Conservation (phyloP, 2,888 invertebrate species). For the Hypolimnas misippus region DNA sequence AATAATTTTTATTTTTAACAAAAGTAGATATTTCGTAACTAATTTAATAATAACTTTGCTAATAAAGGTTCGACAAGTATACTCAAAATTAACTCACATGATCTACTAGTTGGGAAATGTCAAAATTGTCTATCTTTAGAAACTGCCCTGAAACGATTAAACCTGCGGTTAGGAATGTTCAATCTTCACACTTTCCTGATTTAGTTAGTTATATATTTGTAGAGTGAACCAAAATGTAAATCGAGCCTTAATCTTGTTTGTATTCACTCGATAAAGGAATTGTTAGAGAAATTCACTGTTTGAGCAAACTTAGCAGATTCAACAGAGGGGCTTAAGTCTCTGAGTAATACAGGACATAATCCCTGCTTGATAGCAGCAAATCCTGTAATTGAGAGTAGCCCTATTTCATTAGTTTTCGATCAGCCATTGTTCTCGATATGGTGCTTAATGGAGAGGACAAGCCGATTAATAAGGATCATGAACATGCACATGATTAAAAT, state of each 20-base stretch:
- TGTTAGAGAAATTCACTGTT: constrained; percentile 13
- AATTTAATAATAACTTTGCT: too few relatives aligned
- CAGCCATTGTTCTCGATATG: constrained; percentile 8
- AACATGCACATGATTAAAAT: not conserved
- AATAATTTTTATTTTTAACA: too few relatives aligned
- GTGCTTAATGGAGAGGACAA: constrained; percentile 25
- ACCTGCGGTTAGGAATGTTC: not conserved
- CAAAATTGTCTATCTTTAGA: not conserved
- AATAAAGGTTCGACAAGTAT: too few relatives aligned
- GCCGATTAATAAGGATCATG: constrained; percentile 27
- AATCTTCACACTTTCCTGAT: constrained; percentile 2
- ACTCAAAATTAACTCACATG: too few relatives aligned
- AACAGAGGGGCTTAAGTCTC: constrained; percentile 24
- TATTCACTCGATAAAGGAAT: constrained; percentile 13
- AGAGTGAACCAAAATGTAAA: not conserved
- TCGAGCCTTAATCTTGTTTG: constrained; percentile 7
- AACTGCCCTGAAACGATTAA: not conserved
- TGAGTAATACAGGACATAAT: constrained; percentile 19
- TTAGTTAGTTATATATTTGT: constrained; percentile 5
- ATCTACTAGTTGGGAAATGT: too few relatives aligned
- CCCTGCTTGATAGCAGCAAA: constrained; percentile 22
- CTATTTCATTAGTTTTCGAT: constrained; percentile 30
- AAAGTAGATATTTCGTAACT: too few relatives aligned
- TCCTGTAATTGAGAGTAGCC: constrained; percentile 20
- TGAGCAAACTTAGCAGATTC: constrained; percentile 20